Percentiles rank a stretch among this genome's conserved stretches.
These are phyloP conservation scores for Rhinophrynus dorsalis DNA, from an alignment of 2,797 vertebrate species.

Conservation along the genomic window DNA sequence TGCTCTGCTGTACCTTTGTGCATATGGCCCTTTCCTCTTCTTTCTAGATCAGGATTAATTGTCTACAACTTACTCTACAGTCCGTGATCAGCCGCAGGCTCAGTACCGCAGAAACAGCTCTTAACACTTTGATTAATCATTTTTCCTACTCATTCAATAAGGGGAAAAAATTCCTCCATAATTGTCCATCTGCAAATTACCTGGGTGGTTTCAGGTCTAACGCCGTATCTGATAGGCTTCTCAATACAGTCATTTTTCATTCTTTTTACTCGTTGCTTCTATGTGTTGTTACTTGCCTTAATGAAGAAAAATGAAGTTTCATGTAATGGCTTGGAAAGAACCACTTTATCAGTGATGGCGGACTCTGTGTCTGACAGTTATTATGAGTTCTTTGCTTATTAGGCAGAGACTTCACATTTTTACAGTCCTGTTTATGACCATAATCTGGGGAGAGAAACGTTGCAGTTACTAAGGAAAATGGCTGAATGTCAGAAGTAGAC, in stretches of 20 bases:
- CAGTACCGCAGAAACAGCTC: not conserved
- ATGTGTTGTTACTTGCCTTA: not conserved
- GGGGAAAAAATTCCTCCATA: not conserved
- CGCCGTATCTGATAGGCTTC: not conserved
- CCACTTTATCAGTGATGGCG: not conserved
- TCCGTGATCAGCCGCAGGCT: too few species aligned
- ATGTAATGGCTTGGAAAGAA: not conserved
- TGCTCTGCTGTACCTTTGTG: too few species aligned
- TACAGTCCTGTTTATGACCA: slow-evolving; percentile 25
- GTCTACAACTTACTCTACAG: too few species aligned
- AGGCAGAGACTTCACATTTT: slow-evolving; percentile 30
- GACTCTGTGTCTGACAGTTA: not conserved
- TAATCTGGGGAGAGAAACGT: slow-evolving; percentile 13
- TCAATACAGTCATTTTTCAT: slow-evolving; percentile 32
- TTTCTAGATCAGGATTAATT: too few species aligned
- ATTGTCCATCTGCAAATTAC: not conserved
- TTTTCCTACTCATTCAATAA: fast-evolving
- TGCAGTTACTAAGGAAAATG: not conserved
- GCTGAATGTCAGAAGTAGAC: not conserved
- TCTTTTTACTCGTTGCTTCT: not conserved
- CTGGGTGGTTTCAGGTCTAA: not conserved
- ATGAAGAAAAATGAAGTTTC: slow-evolving; percentile 38
- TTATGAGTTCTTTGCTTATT: slow-evolving; percentile 29
- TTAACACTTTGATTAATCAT: not conserved
- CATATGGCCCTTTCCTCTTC: too few species aligned